phyloP scores from a whole-genome alignment of 2,888 invertebrate genomes.

The Cheilosia pagana region DNA sequence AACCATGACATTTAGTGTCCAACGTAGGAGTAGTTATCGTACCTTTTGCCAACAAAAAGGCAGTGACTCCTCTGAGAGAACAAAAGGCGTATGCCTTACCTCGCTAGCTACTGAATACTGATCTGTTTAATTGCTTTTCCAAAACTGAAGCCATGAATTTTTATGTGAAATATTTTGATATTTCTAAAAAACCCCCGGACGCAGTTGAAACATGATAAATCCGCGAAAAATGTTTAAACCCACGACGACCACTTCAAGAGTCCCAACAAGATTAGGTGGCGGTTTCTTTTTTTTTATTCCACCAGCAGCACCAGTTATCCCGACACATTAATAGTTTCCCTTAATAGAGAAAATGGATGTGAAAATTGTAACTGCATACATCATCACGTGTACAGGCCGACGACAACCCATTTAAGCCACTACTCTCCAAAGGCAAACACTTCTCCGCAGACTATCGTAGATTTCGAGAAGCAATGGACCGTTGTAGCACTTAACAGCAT shows the following conservation, averaged over 20 bases:
- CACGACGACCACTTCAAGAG: too few relatives aligned
- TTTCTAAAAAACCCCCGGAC: too few relatives aligned
- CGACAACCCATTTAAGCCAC: constrained; percentile 46
- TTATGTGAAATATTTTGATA: neutral
- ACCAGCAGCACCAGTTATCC: constrained; percentile 34
- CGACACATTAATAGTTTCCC: constrained; percentile 54
- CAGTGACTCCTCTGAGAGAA: neutral
- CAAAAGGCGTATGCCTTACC: too few relatives aligned
- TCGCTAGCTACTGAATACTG: neutral
- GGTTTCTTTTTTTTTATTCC: neutral
- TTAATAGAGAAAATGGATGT: constrained; percentile 39
- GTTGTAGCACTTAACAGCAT: constrained; percentile 77
- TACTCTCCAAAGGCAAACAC: constrained; percentile 9
- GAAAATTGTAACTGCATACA: constrained; percentile 39
- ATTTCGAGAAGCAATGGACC: constrained; percentile 76
- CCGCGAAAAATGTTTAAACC: neutral
- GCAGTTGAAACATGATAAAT: neutral
- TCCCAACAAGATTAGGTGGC: neutral
- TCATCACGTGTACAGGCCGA: neutral
- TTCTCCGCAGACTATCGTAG: constrained; percentile 52
- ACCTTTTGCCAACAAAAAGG: neutral
- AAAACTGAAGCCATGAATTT: neutral
- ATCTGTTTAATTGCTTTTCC: neutral
- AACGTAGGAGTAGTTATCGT: too few relatives aligned
- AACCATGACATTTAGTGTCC: neutral